A percentile compares a stretch with the other conserved stretches of the same genome.
Conservation (phyloP, 2,113 vertebrate genomes). For the Cyrtonyx montezumae region DNA sequence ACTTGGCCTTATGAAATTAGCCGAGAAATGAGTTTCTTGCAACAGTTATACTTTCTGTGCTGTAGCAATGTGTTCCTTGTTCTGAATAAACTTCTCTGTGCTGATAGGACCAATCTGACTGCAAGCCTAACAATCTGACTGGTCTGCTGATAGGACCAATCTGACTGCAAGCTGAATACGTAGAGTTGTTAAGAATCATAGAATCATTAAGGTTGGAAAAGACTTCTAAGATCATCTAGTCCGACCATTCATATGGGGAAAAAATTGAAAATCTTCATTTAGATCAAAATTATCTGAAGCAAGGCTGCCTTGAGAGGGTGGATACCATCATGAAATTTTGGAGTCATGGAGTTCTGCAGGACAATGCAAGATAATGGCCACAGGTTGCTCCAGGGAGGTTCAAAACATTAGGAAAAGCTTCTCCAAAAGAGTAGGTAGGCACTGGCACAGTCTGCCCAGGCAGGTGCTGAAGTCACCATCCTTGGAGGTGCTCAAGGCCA, state of each 20-base stretch:
- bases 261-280: not conserved
- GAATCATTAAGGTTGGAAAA: too few species aligned
- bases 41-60: not conserved
- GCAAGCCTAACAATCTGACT: not conserved
- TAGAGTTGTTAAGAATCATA: too few species aligned
- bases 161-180: not conserved
- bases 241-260: not conserved
- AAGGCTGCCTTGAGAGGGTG: not conserved
- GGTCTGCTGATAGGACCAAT: not conserved
- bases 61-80: not conserved
- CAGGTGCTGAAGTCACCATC: too few species aligned
- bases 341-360: fast-evolving
- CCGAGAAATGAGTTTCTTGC: not conserved
- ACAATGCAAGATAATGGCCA: fast-evolving
- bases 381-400: too few species aligned
- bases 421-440: too few species aligned
- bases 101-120: not conserved
- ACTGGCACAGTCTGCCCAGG: too few species aligned
- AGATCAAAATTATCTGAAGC: not conserved
- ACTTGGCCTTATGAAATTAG: not conserved
- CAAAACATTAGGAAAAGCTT: too few species aligned
- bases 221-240: too few species aligned
- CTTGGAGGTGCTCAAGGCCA: too few species aligned
- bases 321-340: not conserved
- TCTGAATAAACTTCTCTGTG: not conserved